Conservation (phyloP, 2,888 invertebrate species). For the Lasioglossum oenotherae region DNA sequence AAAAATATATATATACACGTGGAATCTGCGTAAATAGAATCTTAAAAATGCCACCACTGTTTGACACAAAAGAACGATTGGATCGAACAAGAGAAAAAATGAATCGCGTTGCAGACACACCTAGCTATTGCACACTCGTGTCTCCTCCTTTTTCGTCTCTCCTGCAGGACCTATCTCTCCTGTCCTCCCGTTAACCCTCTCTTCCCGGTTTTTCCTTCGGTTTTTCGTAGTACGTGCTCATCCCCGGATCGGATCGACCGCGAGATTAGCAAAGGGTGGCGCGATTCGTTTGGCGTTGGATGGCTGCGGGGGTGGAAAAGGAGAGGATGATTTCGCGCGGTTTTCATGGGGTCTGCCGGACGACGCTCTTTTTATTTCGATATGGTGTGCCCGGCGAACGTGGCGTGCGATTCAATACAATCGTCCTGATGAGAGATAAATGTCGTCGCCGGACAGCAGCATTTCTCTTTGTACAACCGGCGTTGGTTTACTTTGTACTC, state of each 20-base stretch:
- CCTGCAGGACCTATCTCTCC: slow-evolving; percentile 13
- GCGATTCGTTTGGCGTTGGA: slow-evolving; percentile 35
- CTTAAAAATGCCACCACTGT: background rate
- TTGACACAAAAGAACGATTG: background rate
- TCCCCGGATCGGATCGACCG: slow-evolving; percentile 49
- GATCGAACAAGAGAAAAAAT: background rate
- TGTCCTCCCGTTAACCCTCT: background rate
- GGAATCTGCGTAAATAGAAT: background rate
- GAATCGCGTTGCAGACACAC: background rate
- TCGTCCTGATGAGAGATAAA: slow-evolving; percentile 10
- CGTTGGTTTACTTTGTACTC: background rate
- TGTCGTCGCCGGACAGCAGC: background rate
- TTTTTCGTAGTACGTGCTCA: slow-evolving; percentile 50
- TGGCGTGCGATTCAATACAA: slow-evolving; percentile 24
- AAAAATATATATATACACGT: background rate
- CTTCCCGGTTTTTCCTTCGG: slow-evolving; percentile 1
- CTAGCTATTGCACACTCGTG: background rate
- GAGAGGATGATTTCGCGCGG: slow-evolving; percentile 53
- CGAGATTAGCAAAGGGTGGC: slow-evolving; percentile 51
- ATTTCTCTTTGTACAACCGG: background rate
- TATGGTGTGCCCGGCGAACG: background rate
- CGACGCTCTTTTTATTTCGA: slow-evolving; percentile 24
- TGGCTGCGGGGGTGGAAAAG: slow-evolving; percentile 16
- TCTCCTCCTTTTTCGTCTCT: background rate
- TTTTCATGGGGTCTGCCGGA: slow-evolving; percentile 25